Base-by-base conservation (phyloP, 2,113 vertebrate genomes). In the Hippocampus abdominalis region DNA sequence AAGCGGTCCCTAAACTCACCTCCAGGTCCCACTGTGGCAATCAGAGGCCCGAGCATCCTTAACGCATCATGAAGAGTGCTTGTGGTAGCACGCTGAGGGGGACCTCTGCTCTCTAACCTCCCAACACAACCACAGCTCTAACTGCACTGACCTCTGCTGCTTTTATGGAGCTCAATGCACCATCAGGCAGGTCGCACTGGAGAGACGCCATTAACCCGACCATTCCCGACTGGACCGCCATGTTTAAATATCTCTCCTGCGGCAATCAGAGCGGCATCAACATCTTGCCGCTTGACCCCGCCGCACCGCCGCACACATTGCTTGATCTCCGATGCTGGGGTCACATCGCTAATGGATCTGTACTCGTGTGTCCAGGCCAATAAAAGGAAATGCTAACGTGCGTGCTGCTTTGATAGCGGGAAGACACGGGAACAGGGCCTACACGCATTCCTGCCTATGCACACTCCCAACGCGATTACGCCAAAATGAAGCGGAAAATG, bases 401-500 rank as follows among this genome's bases (percentile, higher is more conserved):
- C 65, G 84, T 86, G 86, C 88, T 48, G 70, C 87, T 89, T 87
- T 83, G 86, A 88, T 88, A 88, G 63, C 76, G 78, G 76, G 78
- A 84, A 87, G 88, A 90, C 81, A 88, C 75, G 72, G 79, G 68
- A 85, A 66, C 76, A 74, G 78, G 81, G 40, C n/a, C 40, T 64
- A 27, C 77, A 82, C 82, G 84, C 86, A 89, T 90, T 89, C 87
- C 81, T 84, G 81, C 84, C 72, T 71, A 81, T 89, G 79, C 86
- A 82, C 84, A 84, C 81, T 87, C 80, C 78, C 83, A 85, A 86
- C 84, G 40, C 87, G 86, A 89, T 89, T 89, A 87, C 87, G 85
- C 84, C 86, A 87, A 91, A 89, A 91, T 88, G 90, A 90, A 90
- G 90, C 89, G 89, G 89, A 91, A 92, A 92, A 91, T 91, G 90